Conservation (phyloP, 2,797 vertebrate genomes). For the Gorsachius magnificus region DNA sequence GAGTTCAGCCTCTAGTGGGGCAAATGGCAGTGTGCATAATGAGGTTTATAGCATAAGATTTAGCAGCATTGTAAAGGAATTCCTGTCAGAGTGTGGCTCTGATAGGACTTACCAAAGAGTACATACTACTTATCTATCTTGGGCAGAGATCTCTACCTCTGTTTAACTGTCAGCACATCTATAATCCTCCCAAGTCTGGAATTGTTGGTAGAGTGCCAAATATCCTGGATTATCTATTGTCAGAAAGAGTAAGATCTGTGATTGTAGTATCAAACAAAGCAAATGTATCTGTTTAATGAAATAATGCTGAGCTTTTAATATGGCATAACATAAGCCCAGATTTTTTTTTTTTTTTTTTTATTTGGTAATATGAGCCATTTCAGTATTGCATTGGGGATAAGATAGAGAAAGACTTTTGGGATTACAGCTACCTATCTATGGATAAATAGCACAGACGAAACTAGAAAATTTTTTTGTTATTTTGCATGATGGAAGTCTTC, state of each 20-base stretch:
- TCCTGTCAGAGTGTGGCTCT: slow-evolving; percentile 50
- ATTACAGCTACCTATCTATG: background rate
- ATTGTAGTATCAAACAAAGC: slow-evolving; percentile 24
- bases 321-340: background rate
- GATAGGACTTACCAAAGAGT: slow-evolving; percentile 53
- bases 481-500: background rate
- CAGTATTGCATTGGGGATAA: background rate
- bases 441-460: background rate
- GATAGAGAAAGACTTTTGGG: background rate
- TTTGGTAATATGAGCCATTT: background rate
- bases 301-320: slow-evolving; percentile 28
- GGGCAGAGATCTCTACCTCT: slow-evolving; percentile 22
- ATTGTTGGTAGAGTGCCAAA: slow-evolving; percentile 43
- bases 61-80: slow-evolving; percentile 31
- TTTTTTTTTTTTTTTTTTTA: background rate
- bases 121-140: slow-evolving; percentile 47
- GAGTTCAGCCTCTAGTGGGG: background rate
- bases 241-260: slow-evolving; percentile 3
- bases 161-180: slow-evolving; percentile 48
- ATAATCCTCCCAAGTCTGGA: slow-evolving; percentile 44
- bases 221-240: slow-evolving; percentile 40
- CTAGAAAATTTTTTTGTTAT: background rate
- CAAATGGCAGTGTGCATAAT: background rate
- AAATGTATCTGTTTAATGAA: slow-evolving; percentile 26
- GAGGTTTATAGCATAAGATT: slow-evolving; percentile 8